Evolutionary conservation across 2,113 vertebrate genomes (phyloP).

Genomic region (Emydocephalus ijimae): DNA sequence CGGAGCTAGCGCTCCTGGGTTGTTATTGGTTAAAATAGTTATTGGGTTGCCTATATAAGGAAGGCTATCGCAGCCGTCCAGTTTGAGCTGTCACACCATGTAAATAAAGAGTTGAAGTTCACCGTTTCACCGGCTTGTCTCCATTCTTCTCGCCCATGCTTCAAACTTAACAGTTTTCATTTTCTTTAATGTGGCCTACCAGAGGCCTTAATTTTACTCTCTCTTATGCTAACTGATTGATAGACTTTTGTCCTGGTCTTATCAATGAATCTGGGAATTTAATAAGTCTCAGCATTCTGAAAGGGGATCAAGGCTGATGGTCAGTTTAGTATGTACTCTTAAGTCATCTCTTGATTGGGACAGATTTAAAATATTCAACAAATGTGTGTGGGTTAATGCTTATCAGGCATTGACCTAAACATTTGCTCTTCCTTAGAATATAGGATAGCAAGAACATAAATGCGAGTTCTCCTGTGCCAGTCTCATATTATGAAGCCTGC

Average conservation of each 20-base stretch:
- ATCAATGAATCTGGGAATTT: neutral
- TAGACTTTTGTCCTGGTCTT: neutral
- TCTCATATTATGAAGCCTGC: neutral
- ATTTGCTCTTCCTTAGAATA: neutral
- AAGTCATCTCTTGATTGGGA: neutral
- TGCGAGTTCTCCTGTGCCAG: neutral
- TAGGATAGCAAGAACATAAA: neutral
- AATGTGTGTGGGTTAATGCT: neutral
- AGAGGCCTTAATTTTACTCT: neutral
- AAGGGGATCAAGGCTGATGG: neutral
- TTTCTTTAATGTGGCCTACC: neutral
- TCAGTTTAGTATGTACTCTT: neutral
- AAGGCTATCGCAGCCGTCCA: too few species aligned
- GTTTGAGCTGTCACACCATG: too few species aligned
- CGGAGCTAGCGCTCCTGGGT: too few species aligned
- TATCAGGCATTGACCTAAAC: neutral
- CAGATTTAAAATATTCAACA: neutral
- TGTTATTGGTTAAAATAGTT: too few species aligned
- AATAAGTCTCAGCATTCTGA: neutral
- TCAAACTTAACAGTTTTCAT: too few species aligned
- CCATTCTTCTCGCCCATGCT: too few species aligned
- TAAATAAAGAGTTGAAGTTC: too few species aligned
- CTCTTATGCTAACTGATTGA: neutral
- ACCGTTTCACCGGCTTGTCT: too few species aligned
- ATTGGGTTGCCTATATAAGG: too few species aligned